Evolutionary conservation across 2,888 invertebrate genomes (phyloP).

Genomic region (Cristatella mucedo): DNA sequence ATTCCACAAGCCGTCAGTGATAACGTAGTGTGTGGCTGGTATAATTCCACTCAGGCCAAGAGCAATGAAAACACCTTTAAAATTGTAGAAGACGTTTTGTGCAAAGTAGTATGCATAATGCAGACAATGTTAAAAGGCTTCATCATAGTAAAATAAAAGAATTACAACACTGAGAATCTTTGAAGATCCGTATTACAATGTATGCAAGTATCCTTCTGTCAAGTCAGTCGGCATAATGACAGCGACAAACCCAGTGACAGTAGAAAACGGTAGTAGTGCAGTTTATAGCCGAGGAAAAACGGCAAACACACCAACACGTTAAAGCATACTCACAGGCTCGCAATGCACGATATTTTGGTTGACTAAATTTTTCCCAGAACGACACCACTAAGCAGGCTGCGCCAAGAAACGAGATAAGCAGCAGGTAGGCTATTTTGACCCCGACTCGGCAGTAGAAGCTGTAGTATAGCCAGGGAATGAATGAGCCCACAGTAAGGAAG

Average conservation of each 20-base stretch:
- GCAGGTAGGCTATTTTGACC: constrained; percentile 70
- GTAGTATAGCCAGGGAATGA: constrained; percentile 94
- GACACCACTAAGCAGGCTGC: constrained; percentile 77
- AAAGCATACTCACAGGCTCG: constrained; percentile 55
- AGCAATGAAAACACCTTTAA: constrained; percentile 65
- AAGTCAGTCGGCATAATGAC: too few species aligned
- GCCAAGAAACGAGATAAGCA: constrained; percentile 71
- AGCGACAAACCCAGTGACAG: too few species aligned
- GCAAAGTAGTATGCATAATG: not conserved
- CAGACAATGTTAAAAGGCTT: not conserved
- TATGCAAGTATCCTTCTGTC: too few species aligned
- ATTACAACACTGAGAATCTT: too few species aligned
- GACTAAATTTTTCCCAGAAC: constrained; percentile 83
- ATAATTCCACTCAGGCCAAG: constrained; percentile 84
- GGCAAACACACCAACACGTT: too few species aligned
- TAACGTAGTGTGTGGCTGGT: constrained; percentile 15
- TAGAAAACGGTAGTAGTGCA: too few species aligned
- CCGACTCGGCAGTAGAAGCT: constrained; percentile 94
- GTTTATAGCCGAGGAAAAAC: too few species aligned
- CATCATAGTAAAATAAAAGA: too few species aligned
- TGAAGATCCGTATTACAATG: too few species aligned
- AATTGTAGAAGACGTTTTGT: constrained; percentile 9
- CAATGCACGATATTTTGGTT: constrained; percentile 67
- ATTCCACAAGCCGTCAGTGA: constrained; percentile 8
- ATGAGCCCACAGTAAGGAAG: constrained; percentile 84